Conservation (phyloP, 2,888 invertebrate species). For the Andrena praecox region DNA sequence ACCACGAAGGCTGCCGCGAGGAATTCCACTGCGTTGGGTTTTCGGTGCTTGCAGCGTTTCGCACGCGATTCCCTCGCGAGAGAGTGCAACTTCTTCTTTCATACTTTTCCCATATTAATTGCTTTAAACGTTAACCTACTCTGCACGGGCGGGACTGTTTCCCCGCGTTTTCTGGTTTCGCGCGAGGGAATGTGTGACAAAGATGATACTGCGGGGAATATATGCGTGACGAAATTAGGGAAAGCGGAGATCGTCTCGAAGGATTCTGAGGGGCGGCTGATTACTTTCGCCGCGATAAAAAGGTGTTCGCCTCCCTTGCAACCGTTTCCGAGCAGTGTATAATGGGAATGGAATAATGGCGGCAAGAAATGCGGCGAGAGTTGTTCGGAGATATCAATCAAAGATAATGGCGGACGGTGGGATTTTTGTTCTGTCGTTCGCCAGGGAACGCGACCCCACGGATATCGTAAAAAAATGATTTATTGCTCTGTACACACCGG, state of each 20-base stretch:
- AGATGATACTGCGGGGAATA: neutral
- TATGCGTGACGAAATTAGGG: slow-evolving; percentile 19
- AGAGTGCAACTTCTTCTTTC: neutral
- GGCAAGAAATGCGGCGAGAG: slow-evolving; percentile 47
- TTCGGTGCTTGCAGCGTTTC: neutral
- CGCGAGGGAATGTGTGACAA: neutral
- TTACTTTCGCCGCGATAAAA: slow-evolving; percentile 37
- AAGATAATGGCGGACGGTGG: slow-evolving; percentile 50
- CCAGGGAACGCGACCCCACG: slow-evolving; percentile 4
- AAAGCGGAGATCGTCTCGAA: slow-evolving; percentile 21
- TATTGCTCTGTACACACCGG: slow-evolving; percentile 48
- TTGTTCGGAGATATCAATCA: slow-evolving; percentile 57
- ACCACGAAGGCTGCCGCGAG: neutral
- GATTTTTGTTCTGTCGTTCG: slow-evolving; percentile 41
- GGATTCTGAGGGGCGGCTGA: slow-evolving; percentile 24
- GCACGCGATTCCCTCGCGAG: neutral
- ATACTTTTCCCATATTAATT: neutral
- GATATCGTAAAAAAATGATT: slow-evolving; percentile 46
- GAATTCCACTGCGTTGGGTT: neutral
- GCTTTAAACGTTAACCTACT: neutral
- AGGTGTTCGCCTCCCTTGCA: slow-evolving; percentile 9
- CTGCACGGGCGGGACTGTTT: neutral
- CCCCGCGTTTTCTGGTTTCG: neutral
- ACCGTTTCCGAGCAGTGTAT: slow-evolving; percentile 40
- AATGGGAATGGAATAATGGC: slow-evolving; percentile 53